Evolutionary conservation across 2,113 vertebrate genomes (phyloP).

Genomic region (Cyanoderma ruficeps): DNA sequence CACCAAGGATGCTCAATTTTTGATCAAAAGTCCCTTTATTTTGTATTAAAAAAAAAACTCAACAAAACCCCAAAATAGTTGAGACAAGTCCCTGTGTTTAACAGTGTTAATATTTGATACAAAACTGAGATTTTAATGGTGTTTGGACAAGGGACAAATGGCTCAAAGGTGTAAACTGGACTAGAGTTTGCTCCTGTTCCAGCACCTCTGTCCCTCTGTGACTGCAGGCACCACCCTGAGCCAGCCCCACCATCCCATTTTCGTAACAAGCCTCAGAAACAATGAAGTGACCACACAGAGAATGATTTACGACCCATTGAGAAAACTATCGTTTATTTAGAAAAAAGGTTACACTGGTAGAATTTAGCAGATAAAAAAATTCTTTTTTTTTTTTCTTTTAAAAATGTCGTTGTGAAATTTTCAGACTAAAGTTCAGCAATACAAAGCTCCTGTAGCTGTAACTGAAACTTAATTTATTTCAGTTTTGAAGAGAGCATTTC

Average conservation of each 20-base stretch:
- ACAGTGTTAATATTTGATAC: neutral
- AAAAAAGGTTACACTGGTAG: conserved; percentile 96
- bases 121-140: neutral
- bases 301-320: conserved; percentile 89
- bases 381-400: conserved; percentile 77
- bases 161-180: neutral
- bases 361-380: conserved; percentile 97
- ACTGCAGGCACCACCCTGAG: too few relatives aligned
- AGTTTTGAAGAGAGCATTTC: conserved; percentile 71
- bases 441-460: conserved; percentile 86
- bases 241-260: neutral
- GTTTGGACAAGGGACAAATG: neutral
- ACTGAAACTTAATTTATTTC: conserved; percentile 79
- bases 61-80: neutral
- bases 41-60: neutral
- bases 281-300: conserved; percentile 75
- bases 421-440: conserved; percentile 83
- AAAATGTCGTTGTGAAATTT: conserved; percentile 92
- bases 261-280: neutral
- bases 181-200: too few relatives aligned
- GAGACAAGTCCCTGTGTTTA: neutral
- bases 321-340: conserved; percentile 99
- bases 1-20: neutral
- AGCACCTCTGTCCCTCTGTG: too few relatives aligned
- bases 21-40: neutral